These are phyloP conservation scores for Alca torda DNA, from an alignment of 2,797 vertebrate species.

Conservation along the genomic window DNA sequence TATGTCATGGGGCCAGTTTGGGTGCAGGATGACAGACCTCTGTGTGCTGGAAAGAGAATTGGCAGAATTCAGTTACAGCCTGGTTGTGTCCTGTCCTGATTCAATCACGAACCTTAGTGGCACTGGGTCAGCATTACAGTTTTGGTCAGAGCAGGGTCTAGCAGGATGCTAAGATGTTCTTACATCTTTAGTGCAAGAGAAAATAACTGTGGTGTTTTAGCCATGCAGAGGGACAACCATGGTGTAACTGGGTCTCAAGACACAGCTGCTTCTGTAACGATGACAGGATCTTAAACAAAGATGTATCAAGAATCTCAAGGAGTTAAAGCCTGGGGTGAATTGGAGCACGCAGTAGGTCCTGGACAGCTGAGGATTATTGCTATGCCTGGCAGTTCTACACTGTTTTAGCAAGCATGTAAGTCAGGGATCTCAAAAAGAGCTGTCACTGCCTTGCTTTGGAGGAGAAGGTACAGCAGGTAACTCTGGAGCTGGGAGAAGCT, in stretches of 20 bases:
- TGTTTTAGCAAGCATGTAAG: not conserved
- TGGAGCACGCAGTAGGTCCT: not conserved
- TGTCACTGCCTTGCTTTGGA: not conserved
- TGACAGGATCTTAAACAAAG: not conserved
- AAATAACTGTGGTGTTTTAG: not conserved
- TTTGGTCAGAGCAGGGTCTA: not conserved
- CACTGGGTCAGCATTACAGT: not conserved
- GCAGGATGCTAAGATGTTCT: not conserved
- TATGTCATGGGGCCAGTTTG: too few relatives aligned
- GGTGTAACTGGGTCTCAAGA: not conserved
- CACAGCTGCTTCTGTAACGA: not conserved
- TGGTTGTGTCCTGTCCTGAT: not conserved
- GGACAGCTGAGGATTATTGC: not conserved
- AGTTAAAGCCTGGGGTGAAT: not conserved
- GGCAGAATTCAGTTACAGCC: not conserved
- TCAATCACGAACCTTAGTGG: not conserved
- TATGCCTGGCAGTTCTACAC: not conserved
- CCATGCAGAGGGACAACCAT: not conserved
- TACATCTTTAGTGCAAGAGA: not conserved
- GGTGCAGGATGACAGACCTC: not conserved
- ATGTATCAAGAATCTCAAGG: not conserved
- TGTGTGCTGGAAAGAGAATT: not conserved
- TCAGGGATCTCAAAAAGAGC: not conserved
- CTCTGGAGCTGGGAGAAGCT: not conserved
- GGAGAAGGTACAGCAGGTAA: not conserved